Evolutionary conservation across 2,888 invertebrate genomes (phyloP), one percentile per base, ranked within the genome.

Genomic region (Nemapogon koenigi): DNA sequence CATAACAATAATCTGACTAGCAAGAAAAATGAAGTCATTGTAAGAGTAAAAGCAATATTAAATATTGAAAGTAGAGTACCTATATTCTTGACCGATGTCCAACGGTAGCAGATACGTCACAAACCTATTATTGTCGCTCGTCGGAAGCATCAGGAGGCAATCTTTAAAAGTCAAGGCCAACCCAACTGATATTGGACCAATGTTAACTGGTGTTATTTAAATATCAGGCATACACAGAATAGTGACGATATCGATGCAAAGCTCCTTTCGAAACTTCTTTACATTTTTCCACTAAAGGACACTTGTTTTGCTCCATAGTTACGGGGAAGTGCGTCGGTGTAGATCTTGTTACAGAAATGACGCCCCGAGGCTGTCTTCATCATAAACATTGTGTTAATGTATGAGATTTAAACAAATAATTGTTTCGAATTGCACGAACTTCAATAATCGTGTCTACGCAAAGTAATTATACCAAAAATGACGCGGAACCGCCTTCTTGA

Each of bases 121-220:
- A 48, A 52, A 46, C 51, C 54, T 57, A 57, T 55, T 55, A 61
- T 57, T 63, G 62, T 68, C 68, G 57, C 49, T 52, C 69, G 63
- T 75, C 70, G 71, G 76, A 76, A 73, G 75, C 71, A 49, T 59
- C 57, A 53, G 58, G 60, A 58, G 53, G 61, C 57, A 54, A 54
- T 59, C 52, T 59, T 57, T 70, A 76, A 78, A 78, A 67, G 69
- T 73, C 76, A 78, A 76, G 76, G 76, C 49, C 67, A 52, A 36
- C 48, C 46, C 50, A 57, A 49, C 57, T 62, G 58, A 62, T 60
- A 62, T 58, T 62, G 67, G 67, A 75, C 71, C 76, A 78, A 78
- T 78, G 76, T 71, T 64, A 78, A 78, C 76, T 69, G 59, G 73
- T 78, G 76, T 70, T 72, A 73, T 78, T 78, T 78, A 78, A 76